Evolutionary conservation across 2,888 invertebrate species (phyloP).

Genomic region (Galerucella pusilla): DNA sequence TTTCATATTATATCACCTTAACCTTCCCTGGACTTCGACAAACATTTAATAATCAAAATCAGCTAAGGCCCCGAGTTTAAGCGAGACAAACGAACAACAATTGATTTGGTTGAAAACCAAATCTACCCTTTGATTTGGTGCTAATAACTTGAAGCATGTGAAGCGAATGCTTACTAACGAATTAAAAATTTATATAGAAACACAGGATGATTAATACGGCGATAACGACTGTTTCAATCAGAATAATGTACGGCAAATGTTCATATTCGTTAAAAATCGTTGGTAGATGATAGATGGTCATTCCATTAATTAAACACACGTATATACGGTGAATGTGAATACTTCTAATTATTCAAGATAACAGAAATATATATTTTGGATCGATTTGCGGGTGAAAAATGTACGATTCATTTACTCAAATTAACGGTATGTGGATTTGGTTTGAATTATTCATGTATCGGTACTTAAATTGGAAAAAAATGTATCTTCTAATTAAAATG

Average conservation of each 20-base stretch:
- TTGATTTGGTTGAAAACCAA: neutral
- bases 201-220: slow-evolving; percentile 19
- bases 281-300: slow-evolving; percentile 22
- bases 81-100: neutral
- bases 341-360: neutral
- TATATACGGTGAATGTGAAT: neutral
- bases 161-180: slow-evolving; percentile 34
- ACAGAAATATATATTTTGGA: neutral
- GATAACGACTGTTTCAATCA: slow-evolving; percentile 17
- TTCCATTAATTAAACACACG: slow-evolving; percentile 27
- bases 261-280: slow-evolving; percentile 19
- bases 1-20: too few relatives aligned
- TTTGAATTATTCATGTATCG: neutral
- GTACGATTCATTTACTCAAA: neutral
- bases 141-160: slow-evolving; percentile 33
- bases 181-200: slow-evolving; percentile 8
- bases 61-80: neutral
- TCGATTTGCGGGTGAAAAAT: neutral
- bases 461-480: too few relatives aligned
- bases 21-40: neutral
- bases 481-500: too few relatives aligned
- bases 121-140: slow-evolving; percentile 24
- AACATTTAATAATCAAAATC: neutral
- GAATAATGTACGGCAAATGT: slow-evolving; percentile 12
- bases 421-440: neutral